phyloP scores from a whole-genome alignment of 2,888 invertebrate genomes.

The Eupithecia tripunctaria region DNA sequence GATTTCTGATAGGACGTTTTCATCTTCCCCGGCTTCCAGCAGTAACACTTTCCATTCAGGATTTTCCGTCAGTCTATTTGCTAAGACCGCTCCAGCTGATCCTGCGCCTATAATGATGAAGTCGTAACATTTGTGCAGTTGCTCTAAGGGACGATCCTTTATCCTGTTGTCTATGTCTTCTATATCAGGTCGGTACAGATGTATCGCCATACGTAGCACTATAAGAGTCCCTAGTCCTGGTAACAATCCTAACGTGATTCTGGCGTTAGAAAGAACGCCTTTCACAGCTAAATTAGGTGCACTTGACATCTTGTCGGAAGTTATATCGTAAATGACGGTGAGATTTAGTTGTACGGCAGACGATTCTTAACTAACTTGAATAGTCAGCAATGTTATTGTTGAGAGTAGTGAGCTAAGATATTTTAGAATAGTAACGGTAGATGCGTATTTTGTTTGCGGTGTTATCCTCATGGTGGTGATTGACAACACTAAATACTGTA shows the following conservation, averaged over 20 bases:
- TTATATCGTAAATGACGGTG: slow-evolving; percentile 35
- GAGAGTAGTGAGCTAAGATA: slow-evolving; percentile 41
- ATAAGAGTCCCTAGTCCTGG: slow-evolving; percentile 87
- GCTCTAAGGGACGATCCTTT: slow-evolving; percentile 77
- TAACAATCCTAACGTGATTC: slow-evolving; percentile 87
- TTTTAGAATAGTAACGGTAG: slow-evolving; percentile 17
- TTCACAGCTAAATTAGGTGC: slow-evolving; percentile 59
- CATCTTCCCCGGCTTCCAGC: slow-evolving; percentile 92
- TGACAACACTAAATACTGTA: too few relatives aligned
- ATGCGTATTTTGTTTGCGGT: not conserved
- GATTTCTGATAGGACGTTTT: slow-evolving; percentile 88
- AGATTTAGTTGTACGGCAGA: slow-evolving; percentile 46
- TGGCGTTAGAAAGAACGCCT: slow-evolving; percentile 83
- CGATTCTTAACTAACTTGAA: slow-evolving; percentile 19
- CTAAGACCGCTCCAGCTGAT: slow-evolving; percentile 91
- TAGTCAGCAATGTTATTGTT: slow-evolving; percentile 56
- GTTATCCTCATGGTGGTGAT: not conserved
- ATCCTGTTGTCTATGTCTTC: slow-evolving; percentile 87
- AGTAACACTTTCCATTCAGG: slow-evolving; percentile 88
- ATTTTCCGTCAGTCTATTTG: slow-evolving; percentile 90
- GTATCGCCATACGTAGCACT: slow-evolving; percentile 86
- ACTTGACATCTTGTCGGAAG: slow-evolving; percentile 58
- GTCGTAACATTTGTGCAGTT: slow-evolving; percentile 87
- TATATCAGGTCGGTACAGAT: slow-evolving; percentile 88
- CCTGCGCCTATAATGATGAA: slow-evolving; percentile 93